phyloP scores from a whole-genome alignment of 2,888 invertebrate species.

The Cordilura impudica region DNA sequence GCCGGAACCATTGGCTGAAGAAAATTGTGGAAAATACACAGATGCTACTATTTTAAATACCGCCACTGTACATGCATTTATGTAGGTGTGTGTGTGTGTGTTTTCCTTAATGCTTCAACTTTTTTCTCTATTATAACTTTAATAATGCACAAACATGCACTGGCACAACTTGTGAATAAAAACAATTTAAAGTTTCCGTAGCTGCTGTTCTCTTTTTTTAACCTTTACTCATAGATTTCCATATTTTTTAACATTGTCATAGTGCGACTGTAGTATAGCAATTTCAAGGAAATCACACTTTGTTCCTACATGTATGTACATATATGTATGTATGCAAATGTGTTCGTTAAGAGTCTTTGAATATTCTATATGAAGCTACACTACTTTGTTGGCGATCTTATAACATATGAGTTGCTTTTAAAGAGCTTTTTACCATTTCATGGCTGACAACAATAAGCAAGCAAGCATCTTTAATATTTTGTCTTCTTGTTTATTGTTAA shows the following conservation, averaged over 20 bases:
- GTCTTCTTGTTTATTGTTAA: no score
- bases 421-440: conserved; percentile 31
- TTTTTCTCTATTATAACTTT: no score
- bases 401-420: conserved; percentile 41
- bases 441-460: conserved; percentile 35
- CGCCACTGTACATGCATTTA: no score
- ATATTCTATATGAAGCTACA: conserved; percentile 17
- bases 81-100: no score
- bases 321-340: background rate
- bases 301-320: background rate
- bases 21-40: no score
- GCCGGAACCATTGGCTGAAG: no score
- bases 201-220: no score
- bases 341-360: background rate
- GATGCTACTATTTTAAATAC: no score
- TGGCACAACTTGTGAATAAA: no score
- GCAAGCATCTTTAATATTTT: conserved; percentile 8
- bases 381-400: conserved; percentile 30
- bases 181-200: no score
- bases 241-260: background rate
- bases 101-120: no score
- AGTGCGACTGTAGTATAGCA: background rate
- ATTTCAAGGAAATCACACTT: background rate
- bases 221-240: conserved; percentile 31
- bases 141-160: no score